Evolutionary conservation across 2,113 vertebrate genomes (phyloP).

Genomic region (Cebus imitator): DNA sequence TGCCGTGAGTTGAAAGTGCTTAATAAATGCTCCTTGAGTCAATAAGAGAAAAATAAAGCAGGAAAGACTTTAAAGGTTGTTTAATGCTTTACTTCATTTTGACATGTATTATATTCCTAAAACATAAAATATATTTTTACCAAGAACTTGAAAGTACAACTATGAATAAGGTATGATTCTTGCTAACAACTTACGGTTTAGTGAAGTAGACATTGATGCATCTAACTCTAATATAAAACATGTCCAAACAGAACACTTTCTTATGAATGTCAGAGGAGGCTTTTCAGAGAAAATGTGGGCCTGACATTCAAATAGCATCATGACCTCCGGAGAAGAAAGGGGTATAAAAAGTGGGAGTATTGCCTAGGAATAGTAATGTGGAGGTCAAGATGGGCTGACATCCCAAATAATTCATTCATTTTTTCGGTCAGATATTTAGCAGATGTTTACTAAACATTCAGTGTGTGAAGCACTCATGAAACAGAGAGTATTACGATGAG

Average conservation of each 20-base stretch:
- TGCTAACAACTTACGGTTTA: background rate
- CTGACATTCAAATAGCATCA: background rate
- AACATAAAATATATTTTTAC: background rate
- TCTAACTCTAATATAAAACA: background rate
- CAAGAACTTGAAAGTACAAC: background rate
- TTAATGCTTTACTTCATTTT: background rate
- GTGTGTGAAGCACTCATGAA: background rate
- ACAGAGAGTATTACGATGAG: background rate
- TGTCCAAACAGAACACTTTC: background rate
- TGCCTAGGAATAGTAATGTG: background rate
- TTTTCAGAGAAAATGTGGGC: background rate
- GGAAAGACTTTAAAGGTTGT: background rate
- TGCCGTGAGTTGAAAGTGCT: background rate
- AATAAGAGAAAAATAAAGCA: background rate
- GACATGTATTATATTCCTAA: background rate
- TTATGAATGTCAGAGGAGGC: background rate
- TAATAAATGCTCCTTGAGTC: background rate
- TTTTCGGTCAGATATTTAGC: background rate
- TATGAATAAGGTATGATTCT: background rate
- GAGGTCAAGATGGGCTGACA: background rate
- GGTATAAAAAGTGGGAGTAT: background rate
- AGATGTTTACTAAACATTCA: background rate
- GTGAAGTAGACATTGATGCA: background rate
- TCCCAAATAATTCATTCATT: background rate
- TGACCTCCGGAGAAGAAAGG: background rate